Percentiles rank a stretch among this genome's conserved stretches.
These are phyloP conservation scores for Callitettix versicolor DNA, from an alignment of 1,140 invertebrate species.

Conservation along the genomic window DNA sequence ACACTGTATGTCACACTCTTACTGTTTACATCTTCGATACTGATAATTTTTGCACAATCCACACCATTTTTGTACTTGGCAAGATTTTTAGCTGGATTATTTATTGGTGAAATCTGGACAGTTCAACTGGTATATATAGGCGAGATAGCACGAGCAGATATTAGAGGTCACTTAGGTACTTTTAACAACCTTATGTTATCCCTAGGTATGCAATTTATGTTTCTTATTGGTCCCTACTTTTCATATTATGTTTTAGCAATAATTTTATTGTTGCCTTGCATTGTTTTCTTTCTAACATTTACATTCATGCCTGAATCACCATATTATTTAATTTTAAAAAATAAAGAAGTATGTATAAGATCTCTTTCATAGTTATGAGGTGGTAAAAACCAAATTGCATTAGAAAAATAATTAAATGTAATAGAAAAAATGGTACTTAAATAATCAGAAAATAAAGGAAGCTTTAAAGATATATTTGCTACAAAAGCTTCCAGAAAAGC, in stretches of 20 bases:
- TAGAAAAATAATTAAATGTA: slow-evolving; percentile 21
- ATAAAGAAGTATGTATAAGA: slow-evolving; percentile 47
- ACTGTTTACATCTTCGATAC: slow-evolving; percentile 6
- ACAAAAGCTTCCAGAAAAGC: slow-evolving; percentile 36
- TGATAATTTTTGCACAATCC: too few relatives aligned
- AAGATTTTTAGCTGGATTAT: slow-evolving; percentile 44
- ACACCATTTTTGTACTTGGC: slow-evolving; percentile 40
- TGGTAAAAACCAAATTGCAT: not conserved
- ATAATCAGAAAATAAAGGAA: slow-evolving; percentile 29
- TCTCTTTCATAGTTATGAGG: too few relatives aligned
- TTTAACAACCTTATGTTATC: slow-evolving; percentile 58
- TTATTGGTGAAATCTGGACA: slow-evolving; percentile 40
- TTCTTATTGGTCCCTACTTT: too few relatives aligned
- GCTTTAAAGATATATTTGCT: slow-evolving; percentile 34
- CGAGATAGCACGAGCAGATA: too few relatives aligned
- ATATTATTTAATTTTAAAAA: slow-evolving; percentile 48
- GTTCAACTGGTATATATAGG: slow-evolving; percentile 44
- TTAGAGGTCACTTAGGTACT: slow-evolving; percentile 48
- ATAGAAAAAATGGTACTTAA: slow-evolving; percentile 29
- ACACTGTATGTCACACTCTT: slow-evolving; percentile 49
- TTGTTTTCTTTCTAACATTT: slow-evolving; percentile 50
- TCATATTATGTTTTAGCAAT: slow-evolving; percentile 55
- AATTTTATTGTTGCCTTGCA: slow-evolving; percentile 44
- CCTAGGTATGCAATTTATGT: slow-evolving; percentile 64
- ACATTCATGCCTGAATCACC: slow-evolving; percentile 83